These are phyloP conservation scores for Sternarchorhynchus goeldii DNA, from an alignment of 2,797 vertebrate genomes.

Conservation along the genomic window DNA sequence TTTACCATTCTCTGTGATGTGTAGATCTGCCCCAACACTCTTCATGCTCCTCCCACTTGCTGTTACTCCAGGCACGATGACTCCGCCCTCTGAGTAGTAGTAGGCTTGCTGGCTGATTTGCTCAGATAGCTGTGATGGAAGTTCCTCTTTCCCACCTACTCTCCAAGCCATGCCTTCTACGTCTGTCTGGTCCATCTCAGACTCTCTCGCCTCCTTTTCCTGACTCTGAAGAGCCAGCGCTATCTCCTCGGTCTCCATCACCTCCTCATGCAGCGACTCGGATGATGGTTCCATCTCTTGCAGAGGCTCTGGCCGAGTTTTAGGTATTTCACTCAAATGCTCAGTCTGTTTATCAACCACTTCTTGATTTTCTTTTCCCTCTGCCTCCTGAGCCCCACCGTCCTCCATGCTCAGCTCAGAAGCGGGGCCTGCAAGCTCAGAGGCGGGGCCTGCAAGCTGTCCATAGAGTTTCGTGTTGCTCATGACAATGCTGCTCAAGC, in stretches of 20 bases:
- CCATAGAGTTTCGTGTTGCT: slow-evolving; percentile 68
- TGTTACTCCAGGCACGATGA: slow-evolving; percentile 23
- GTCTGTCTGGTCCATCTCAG: slow-evolving; percentile 23
- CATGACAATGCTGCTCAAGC: slow-evolving; percentile 65
- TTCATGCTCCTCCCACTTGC: slow-evolving; percentile 48
- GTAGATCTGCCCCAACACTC: slow-evolving; percentile 48
- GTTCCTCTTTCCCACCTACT: neutral
- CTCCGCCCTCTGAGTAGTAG: slow-evolving; percentile 56
- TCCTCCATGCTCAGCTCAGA: slow-evolving; percentile 7
- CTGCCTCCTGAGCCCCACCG: neutral
- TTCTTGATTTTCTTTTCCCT: neutral
- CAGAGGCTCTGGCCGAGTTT: slow-evolving; percentile 6
- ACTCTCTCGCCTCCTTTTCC: slow-evolving; percentile 14
- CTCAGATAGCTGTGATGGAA: slow-evolving; percentile 32
- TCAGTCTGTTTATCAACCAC: neutral
- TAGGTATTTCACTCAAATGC: neutral
- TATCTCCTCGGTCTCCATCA: slow-evolving; percentile 37
- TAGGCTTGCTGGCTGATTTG: slow-evolving; percentile 58
- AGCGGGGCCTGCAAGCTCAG: too few species aligned
- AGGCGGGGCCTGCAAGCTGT: slow-evolving; percentile 41
- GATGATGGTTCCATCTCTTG: slow-evolving; percentile 22
- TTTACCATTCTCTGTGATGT: slow-evolving; percentile 60
- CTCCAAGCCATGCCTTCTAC: neutral
- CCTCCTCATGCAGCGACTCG: slow-evolving; percentile 48
- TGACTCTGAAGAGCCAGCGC: slow-evolving; percentile 45